A percentile compares a stretch with the other conserved stretches of the same genome.
Evolutionary conservation across 1,140 invertebrate species (phyloP).

Genomic region (Drosophila albomicans): DNA sequence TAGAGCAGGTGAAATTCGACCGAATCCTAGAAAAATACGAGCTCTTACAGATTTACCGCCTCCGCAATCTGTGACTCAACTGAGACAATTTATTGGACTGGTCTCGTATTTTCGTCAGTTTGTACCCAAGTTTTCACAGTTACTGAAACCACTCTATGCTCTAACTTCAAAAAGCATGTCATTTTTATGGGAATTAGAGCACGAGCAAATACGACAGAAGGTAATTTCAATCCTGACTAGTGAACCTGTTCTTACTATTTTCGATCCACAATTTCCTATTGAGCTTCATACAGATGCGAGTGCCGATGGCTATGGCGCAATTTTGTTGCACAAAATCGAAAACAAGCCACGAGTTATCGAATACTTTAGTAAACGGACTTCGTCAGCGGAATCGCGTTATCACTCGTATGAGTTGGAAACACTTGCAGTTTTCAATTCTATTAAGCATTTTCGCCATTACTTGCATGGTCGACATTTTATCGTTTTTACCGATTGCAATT

Average conservation of each 20-base stretch:
- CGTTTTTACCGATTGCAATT: too few species aligned
- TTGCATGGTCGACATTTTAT: too few species aligned
- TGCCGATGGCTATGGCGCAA: conserved; percentile 1
- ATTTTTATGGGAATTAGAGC: neutral
- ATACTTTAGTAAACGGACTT: conserved; percentile 2
- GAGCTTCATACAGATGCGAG: conserved; percentile 8
- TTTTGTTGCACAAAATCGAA: conserved; percentile 4
- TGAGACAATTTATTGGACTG: neutral
- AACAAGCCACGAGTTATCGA: neutral
- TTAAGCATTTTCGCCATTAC: too few species aligned
- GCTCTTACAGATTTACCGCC: conserved; percentile 1
- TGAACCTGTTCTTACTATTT: conserved; percentile 7
- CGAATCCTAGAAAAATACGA: neutral
- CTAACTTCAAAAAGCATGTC: neutral
- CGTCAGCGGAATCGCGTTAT: too few species aligned
- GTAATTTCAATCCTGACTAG: neutral
- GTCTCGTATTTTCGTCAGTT: conserved; percentile 16
- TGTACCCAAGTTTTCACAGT: conserved; percentile 6
- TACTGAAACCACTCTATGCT: conserved; percentile 1
- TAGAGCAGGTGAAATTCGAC: conserved; percentile 4
- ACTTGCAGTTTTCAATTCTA: too few species aligned
- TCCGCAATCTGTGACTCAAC: conserved; percentile 2
- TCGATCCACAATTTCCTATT: conserved; percentile 11
- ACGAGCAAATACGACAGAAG: conserved; percentile 1
- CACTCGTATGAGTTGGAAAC: too few species aligned